These are phyloP conservation scores for Sclerodermus sp. DNA, from an alignment of 2,888 invertebrate species.

Conservation along the genomic window DNA sequence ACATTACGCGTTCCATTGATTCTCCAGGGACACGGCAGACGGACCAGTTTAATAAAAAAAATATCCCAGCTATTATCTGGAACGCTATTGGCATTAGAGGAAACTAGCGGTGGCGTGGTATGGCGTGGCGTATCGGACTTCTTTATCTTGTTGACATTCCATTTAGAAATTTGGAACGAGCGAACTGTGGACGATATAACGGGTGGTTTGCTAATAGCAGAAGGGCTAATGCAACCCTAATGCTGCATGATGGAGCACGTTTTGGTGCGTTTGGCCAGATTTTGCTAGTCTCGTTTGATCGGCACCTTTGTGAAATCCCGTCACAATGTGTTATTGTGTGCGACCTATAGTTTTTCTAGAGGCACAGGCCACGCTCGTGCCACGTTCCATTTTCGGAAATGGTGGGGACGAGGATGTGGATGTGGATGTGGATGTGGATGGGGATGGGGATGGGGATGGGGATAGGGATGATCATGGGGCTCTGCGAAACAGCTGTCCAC, in stretches of 20 bases:
- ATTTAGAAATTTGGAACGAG: neutral
- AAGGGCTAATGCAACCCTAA: slow-evolving; percentile 4
- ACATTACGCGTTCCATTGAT: too few relatives aligned
- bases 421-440: too few relatives aligned
- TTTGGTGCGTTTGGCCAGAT: slow-evolving; percentile 15
- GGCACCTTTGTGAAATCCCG: neutral
- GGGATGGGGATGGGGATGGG: too few relatives aligned
- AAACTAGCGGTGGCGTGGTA: slow-evolving; percentile 10
- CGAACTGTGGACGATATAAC: slow-evolving; percentile 1
- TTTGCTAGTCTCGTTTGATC: slow-evolving; percentile 10
- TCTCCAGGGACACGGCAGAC: too few relatives aligned
- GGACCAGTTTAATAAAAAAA: too few relatives aligned
- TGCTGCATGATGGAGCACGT: slow-evolving; percentile 31
- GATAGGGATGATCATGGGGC: too few relatives aligned
- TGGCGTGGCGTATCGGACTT: neutral
- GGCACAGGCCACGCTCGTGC: neutral
- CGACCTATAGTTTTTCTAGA: slow-evolving; percentile 40
- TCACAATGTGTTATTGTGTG: slow-evolving; percentile 47
- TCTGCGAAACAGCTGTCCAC: slow-evolving; percentile 32
- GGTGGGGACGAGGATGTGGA: slow-evolving; percentile 18
- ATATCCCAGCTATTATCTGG: too few relatives aligned
- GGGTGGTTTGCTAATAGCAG: slow-evolving; percentile 9
- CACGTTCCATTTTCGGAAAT: neutral
- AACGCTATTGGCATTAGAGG: too few relatives aligned
- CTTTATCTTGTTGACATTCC: too few relatives aligned